A percentile compares a stretch with the other conserved stretches of the same genome.
phyloP scores from a whole-genome alignment of 2,888 invertebrate species.

The Agriopis marginaria region DNA sequence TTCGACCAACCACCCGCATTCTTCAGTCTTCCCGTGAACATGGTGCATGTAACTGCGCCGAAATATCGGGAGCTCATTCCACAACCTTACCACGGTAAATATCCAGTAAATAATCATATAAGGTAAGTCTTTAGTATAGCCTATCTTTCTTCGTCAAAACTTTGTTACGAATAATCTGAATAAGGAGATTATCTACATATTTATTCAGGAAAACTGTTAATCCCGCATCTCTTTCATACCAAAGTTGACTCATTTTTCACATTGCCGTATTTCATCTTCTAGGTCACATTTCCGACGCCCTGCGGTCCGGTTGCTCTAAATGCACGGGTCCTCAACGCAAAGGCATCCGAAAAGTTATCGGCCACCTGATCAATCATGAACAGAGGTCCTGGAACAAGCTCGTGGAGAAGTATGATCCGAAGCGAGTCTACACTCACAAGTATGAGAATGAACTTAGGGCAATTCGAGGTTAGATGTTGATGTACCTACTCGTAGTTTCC shows the following conservation, averaged over 20 bases:
- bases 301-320: slow-evolving; percentile 72
- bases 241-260: background rate
- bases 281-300: slow-evolving; percentile 77
- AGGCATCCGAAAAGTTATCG: slow-evolving; percentile 71
- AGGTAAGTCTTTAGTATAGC: slow-evolving; percentile 60
- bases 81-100: no score
- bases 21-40: no score
- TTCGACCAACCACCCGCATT: no score
- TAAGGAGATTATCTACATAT: no score
- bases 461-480: slow-evolving; percentile 29
- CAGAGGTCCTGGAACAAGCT: slow-evolving; percentile 67
- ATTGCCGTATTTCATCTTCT: slow-evolving; percentile 32
- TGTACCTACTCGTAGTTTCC: no score
- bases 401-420: slow-evolving; percentile 74
- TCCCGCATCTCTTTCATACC: background rate
- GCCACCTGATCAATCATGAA: slow-evolving; percentile 71
- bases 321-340: slow-evolving; percentile 69
- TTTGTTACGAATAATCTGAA: no score
- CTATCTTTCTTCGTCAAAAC: no score
- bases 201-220: no score
- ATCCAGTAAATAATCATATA: no score
- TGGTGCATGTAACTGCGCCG: no score
- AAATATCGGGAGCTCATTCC: no score
- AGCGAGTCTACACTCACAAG: slow-evolving; percentile 65
- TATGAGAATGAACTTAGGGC: slow-evolving; percentile 69